Conservation (phyloP, 2,888 invertebrate species). For the Acholoe squamosa region DNA sequence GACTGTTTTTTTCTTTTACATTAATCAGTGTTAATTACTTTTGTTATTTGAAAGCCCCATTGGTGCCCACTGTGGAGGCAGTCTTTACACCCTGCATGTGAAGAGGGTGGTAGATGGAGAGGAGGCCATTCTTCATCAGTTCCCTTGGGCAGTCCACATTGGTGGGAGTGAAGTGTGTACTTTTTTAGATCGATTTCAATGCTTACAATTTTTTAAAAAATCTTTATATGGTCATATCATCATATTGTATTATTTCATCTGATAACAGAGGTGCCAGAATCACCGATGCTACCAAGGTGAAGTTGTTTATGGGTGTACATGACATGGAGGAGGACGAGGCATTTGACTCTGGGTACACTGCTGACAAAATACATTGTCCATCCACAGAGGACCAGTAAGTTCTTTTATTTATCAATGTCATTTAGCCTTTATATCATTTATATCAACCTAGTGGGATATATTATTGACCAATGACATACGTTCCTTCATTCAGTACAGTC, state of each 20-base stretch:
- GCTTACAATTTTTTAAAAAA: too few relatives aligned
- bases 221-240: too few relatives aligned
- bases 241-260: too few relatives aligned
- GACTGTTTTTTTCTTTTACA: too few relatives aligned
- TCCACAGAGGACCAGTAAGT: slow-evolving; percentile 10
- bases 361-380: background rate
- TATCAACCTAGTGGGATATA: too few relatives aligned
- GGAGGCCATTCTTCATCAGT: background rate
- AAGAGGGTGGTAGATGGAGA: background rate
- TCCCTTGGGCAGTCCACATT: background rate
- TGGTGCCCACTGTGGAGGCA: background rate
- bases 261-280: background rate
- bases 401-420: background rate
- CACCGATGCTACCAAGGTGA: background rate
- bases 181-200: too few relatives aligned
- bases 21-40: too few relatives aligned
- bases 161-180: too few relatives aligned
- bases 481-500: too few relatives aligned
- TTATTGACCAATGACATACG: too few relatives aligned
- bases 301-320: background rate
- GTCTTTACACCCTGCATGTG: background rate
- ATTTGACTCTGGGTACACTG: background rate
- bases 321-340: slow-evolving; percentile 7
- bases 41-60: too few relatives aligned
- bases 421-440: too few relatives aligned